Base-by-base conservation (phyloP, 2,797 vertebrate species). In the Leuciscus waleckii region DNA sequence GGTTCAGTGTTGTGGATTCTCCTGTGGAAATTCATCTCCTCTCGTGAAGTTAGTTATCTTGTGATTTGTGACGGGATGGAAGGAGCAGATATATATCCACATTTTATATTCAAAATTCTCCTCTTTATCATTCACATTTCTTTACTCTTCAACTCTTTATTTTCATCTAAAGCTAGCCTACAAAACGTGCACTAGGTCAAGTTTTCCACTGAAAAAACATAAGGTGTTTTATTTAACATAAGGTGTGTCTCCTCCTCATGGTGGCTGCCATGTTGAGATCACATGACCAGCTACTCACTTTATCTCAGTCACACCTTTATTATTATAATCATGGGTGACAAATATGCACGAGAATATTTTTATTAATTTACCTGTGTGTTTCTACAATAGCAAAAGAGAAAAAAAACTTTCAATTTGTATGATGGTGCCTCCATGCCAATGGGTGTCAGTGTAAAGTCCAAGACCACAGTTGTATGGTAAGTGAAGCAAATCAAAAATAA, bases 11-110 rank as follows among this genome's bases (percentile, higher is more conserved):
- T 68, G 63, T n/a, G 26, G 61, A 51, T 32, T 63, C 58, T 84
- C 3, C 3, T 69, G 23, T 76, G 54, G 29, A 79, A 71, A 84
- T 71, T 26, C 37, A 71, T 71, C 83, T 54, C 54, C 19, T 70
- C 9, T 80, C 4, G 10, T 85, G 29, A 70, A 82, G 51, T 4
- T 58, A 8, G 63, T 80, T 70, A 41, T 70, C 23, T 58, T 56
- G 9, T 13, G 79, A 56, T 37, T 81, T 70, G 23, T 56, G 67
- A 13, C 9, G 5, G 65, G 29, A 54, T 70, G 14, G 49, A 81
- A 26, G 67, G 68, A 70, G 23, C 79, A 70, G 67, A 81, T 70
- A 51, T 1, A 70, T 69, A 21, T 81, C 58, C 11, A 43, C 8
- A 46, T 79, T 63, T 79, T 49, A 35, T 23, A 43, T 46, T 67